Percentiles rank a stretch among this genome's conserved stretches.
These are phyloP conservation scores for Aythya baeri DNA, from an alignment of 2,113 vertebrate species.

Conservation along the genomic window DNA sequence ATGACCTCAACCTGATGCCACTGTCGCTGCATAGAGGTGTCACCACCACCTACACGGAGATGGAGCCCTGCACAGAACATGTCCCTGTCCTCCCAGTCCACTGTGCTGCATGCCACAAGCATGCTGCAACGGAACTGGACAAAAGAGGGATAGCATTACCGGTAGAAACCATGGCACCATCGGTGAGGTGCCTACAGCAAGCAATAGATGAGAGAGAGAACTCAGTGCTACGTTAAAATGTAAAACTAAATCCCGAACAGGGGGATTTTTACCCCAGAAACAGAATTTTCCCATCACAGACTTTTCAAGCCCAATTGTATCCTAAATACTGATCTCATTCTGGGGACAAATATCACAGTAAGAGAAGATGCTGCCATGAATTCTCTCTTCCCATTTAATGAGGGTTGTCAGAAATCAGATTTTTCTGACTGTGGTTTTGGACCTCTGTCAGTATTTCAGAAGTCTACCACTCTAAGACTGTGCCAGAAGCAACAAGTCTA, in stretches of 20 bases:
- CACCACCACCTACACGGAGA: accelerated
- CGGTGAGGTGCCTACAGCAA: neutral
- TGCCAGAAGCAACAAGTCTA: neutral
- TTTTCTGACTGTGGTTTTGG: neutral
- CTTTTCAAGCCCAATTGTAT: neutral
- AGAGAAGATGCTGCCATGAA: neutral
- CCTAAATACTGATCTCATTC: neutral
- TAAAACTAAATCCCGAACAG: neutral
- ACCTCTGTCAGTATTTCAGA: neutral
- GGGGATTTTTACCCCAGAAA: neutral
- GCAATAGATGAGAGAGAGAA: neutral
- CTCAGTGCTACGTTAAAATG: neutral
- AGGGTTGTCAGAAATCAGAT: neutral
- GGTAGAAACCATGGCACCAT: neutral
- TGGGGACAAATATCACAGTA: neutral
- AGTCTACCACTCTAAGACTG: neutral
- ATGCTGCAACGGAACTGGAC: accelerated
- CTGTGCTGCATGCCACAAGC: accelerated
- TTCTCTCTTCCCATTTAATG: neutral
- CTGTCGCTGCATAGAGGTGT: too few relatives aligned
- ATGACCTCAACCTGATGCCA: neutral
- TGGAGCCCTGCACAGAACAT: accelerated
- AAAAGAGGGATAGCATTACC: neutral
- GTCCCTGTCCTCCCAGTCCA: neutral
- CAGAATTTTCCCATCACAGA: neutral